Conservation (phyloP, 2,888 invertebrate genomes). For the Willowsia nigromaculata region DNA sequence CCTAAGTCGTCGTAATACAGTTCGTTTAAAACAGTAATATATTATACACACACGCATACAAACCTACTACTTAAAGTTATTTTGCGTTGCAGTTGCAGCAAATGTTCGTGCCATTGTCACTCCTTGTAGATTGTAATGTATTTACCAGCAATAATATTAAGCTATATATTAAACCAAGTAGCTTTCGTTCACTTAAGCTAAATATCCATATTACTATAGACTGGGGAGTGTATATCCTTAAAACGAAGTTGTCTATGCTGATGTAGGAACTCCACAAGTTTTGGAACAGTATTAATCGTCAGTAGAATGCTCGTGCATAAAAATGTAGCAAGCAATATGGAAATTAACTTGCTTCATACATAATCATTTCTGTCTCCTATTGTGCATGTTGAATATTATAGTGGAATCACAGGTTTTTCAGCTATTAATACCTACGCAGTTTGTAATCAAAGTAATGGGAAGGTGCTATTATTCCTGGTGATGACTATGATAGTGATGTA, state of each 20-base stretch:
- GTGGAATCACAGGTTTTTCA: constrained; percentile 8
- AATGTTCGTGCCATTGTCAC: background rate
- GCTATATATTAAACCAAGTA: background rate
- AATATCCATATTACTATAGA: background rate
- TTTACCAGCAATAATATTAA: background rate
- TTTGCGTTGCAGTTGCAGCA: no score
- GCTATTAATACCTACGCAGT: background rate
- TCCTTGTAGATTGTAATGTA: background rate
- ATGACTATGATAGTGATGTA: background rate
- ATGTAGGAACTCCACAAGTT: background rate
- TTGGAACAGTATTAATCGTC: background rate
- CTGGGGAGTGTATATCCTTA: background rate
- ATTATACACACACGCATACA: no score
- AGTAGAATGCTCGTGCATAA: background rate
- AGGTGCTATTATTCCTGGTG: constrained; percentile 3
- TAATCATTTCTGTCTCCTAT: background rate
- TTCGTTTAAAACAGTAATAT: no score
- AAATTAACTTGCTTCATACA: constrained; percentile 4
- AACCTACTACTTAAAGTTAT: no score
- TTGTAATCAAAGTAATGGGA: constrained; percentile 26
- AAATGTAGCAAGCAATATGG: background rate
- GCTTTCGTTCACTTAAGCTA: background rate
- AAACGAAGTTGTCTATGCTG: background rate
- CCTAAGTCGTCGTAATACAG: no score
- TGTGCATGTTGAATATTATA: background rate